A percentile compares a stretch with the other conserved stretches of the same genome.
These are phyloP conservation scores for Hippopotamyrus pictus DNA, from an alignment of 2,797 vertebrate genomes.

Conservation along the genomic window DNA sequence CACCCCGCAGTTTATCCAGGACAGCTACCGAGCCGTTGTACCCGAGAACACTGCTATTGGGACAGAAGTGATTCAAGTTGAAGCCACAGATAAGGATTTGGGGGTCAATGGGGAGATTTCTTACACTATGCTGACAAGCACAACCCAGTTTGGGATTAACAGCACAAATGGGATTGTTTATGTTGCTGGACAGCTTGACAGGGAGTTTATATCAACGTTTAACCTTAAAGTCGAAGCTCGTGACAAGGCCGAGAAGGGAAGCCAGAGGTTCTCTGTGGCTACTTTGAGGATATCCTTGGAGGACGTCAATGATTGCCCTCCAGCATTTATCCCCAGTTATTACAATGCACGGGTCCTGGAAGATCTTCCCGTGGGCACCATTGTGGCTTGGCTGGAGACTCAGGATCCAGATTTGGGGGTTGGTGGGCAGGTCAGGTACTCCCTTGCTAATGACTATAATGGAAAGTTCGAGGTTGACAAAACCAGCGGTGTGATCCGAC, in stretches of 20 bases:
- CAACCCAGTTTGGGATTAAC: constrained; percentile 83
- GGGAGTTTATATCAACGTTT: constrained; percentile 76
- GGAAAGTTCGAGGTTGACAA: constrained; percentile 89
- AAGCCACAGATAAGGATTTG: constrained; percentile 86
- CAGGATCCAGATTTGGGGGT: constrained; percentile 86
- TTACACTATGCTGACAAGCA: constrained; percentile 84
- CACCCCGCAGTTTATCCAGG: constrained; percentile 79
- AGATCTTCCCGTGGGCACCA: constrained; percentile 86
- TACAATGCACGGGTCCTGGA: constrained; percentile 84
- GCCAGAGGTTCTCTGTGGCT: constrained; percentile 74
- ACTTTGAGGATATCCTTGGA: constrained; percentile 75
- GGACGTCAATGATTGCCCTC: constrained; percentile 94
- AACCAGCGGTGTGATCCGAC: constrained; percentile 79
- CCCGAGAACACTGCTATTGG: constrained; percentile 90
- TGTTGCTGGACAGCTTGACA: constrained; percentile 81
- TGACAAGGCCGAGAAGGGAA: constrained; percentile 76
- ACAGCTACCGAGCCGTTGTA: constrained; percentile 74
- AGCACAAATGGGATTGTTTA: constrained; percentile 82
- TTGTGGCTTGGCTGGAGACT: constrained; percentile 92
- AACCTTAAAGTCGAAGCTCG: constrained; percentile 86
- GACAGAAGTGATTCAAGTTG: constrained; percentile 86
- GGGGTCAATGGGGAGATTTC: constrained; percentile 78
- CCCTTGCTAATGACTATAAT: constrained; percentile 80
- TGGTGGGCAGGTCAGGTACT: constrained; percentile 88
- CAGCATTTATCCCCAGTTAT: constrained; percentile 80